Conservation (phyloP, 2,797 vertebrate genomes). For the Hozukius guyotensis region DNA sequence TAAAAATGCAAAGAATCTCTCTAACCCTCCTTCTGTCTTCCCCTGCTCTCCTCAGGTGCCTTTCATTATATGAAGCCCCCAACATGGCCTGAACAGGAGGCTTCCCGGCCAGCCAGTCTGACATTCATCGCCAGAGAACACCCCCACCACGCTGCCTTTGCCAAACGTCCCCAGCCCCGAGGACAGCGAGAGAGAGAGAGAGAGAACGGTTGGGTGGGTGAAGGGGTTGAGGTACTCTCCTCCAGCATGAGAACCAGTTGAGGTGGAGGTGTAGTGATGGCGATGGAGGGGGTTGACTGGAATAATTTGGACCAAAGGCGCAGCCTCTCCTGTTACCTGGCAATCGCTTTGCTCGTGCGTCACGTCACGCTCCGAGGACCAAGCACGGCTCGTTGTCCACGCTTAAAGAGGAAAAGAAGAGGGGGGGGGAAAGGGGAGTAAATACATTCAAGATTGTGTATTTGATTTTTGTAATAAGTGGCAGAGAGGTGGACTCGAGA, state of each 20-base stretch:
- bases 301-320: conserved; percentile 78
- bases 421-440: conserved; percentile 22
- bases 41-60: conserved; percentile 92
- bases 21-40: conserved; percentile 73
- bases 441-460: conserved; percentile 65
- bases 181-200: conserved; percentile 21
- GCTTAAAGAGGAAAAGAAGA: conserved; percentile 44
- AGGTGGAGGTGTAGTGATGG: conserved; percentile 43
- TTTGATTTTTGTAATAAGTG: conserved; percentile 69
- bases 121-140: conserved; percentile 64
- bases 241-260: conserved; percentile 23
- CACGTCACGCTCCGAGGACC: conserved; percentile 64
- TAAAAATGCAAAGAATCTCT: conserved; percentile 7
- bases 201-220: conserved; percentile 1
- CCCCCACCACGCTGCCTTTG: conserved; percentile 31
- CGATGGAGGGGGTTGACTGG: conserved; percentile 48
- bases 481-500: conserved; percentile 60
- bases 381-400: conserved; percentile 40
- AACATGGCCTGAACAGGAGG: conserved; percentile 86
- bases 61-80: conserved; percentile 98
- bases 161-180: conserved; percentile 32
- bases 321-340: conserved; percentile 74
- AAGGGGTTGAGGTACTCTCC: conserved; percentile 30
- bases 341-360: conserved; percentile 50
- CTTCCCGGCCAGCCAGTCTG: conserved; percentile 63